Conservation (phyloP, 2,797 vertebrate species). For the Spea hammondii region DNA sequence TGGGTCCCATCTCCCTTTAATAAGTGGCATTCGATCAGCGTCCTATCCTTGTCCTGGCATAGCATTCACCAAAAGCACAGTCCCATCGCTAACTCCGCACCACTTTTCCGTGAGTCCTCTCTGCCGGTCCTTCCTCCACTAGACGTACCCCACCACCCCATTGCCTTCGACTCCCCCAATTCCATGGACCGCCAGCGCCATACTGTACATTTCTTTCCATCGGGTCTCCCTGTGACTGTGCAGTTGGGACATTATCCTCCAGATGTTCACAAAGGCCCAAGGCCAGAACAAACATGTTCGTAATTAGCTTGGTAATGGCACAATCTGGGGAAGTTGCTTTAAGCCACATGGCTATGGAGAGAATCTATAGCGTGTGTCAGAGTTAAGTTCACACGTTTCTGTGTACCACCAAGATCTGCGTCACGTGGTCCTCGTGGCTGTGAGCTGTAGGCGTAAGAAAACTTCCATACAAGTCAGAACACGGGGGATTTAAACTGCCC, state of each 20-base stretch:
- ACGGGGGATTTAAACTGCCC: not conserved
- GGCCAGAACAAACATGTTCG: conserved; percentile 5
- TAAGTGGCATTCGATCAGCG: too few relatives aligned
- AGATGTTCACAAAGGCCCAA: conserved; percentile 1
- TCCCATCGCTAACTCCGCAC: too few relatives aligned
- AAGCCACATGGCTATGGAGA: not conserved
- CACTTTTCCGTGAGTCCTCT: too few relatives aligned
- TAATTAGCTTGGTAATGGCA: not conserved
- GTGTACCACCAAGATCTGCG: not conserved
- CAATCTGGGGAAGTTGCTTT: not conserved
- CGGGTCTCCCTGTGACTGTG: not conserved
- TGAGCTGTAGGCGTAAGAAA: not conserved
- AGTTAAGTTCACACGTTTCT: not conserved
- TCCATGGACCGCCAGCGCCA: too few relatives aligned
- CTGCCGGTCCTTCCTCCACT: too few relatives aligned
- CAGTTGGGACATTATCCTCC: not conserved
- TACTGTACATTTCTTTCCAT: too few relatives aligned
- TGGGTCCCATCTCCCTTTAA: too few relatives aligned
- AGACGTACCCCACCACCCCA: too few relatives aligned
- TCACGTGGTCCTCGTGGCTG: not conserved
- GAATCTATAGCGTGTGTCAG: not conserved
- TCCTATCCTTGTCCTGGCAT: too few relatives aligned
- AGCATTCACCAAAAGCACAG: too few relatives aligned
- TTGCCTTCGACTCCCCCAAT: too few relatives aligned
- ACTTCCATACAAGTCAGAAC: not conserved